phyloP scores from a whole-genome alignment of 2,113 vertebrate species.

The Serinus canaria region DNA sequence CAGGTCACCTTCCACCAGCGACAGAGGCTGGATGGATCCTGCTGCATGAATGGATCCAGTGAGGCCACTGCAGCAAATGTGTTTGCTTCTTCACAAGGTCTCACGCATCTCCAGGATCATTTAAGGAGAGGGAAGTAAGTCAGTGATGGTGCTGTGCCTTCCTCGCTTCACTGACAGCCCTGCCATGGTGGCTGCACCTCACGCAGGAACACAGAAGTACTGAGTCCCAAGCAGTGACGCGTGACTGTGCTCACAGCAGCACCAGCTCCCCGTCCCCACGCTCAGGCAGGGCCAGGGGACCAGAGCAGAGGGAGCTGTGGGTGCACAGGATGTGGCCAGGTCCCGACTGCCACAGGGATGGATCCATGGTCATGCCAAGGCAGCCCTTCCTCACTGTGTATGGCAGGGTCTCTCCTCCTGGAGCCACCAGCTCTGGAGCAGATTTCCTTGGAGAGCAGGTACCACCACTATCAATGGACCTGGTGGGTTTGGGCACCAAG shows the following conservation, averaged over 20 bases:
- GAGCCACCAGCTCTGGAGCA: background rate
- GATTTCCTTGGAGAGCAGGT: background rate
- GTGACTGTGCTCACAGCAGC: rapidly evolving
- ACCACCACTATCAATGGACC: background rate
- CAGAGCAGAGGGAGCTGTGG: background rate
- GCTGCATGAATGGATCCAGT: rapidly evolving
- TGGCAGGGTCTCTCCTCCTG: background rate
- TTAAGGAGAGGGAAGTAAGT: background rate
- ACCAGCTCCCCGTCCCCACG: rapidly evolving
- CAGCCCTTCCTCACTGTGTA: rapidly evolving
- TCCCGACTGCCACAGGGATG: background rate
- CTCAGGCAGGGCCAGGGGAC: background rate
- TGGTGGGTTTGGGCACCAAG: background rate
- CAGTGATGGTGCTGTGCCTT: background rate
- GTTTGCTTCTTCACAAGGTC: background rate
- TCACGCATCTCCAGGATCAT: background rate
- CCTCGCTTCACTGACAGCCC: background rate
- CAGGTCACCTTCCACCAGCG: background rate
- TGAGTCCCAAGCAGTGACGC: rapidly evolving
- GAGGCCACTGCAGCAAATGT: background rate
- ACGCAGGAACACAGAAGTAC: background rate
- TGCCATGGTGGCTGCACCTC: background rate
- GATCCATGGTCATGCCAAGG: rapidly evolving
- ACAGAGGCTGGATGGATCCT: background rate
- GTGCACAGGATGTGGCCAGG: too few relatives aligned